Conservation (phyloP, 2,888 invertebrate species). For the Lepidonotus clava region DNA sequence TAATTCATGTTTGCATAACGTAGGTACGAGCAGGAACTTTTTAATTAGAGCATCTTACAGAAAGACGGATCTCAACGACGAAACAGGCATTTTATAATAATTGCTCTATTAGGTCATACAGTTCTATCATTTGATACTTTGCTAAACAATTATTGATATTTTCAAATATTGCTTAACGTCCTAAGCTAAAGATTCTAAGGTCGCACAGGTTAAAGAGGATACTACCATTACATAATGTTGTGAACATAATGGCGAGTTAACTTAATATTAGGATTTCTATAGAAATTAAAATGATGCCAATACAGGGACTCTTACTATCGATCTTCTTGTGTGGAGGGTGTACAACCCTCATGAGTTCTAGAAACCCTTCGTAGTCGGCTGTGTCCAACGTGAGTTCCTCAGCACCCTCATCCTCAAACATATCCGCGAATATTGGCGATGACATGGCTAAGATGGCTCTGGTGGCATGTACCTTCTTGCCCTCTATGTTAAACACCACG, state of each 20-base stretch:
- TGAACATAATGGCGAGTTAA: not conserved
- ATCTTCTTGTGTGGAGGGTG: conserved; percentile 30
- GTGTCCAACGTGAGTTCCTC: conserved; percentile 7
- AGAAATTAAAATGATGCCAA: not conserved
- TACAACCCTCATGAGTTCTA: conserved; percentile 27
- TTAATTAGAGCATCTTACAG: too few relatives aligned
- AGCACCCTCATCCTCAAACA: conserved; percentile 10
- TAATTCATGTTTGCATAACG: too few relatives aligned
- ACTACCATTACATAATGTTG: too few relatives aligned
- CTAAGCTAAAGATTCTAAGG: too few relatives aligned
- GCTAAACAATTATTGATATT: too few relatives aligned
- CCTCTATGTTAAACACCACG: conserved; percentile 2
- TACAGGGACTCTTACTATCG: not conserved
- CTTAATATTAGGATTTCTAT: not conserved
- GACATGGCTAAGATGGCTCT: conserved; percentile 8
- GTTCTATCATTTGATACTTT: too few relatives aligned
- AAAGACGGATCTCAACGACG: too few relatives aligned
- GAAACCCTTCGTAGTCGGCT: conserved; percentile 21
- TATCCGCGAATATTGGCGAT: conserved; percentile 13
- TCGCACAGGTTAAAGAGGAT: too few relatives aligned
- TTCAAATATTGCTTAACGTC: too few relatives aligned
- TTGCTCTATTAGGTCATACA: too few relatives aligned
- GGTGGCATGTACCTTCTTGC: conserved; percentile 11
- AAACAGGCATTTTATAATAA: too few relatives aligned
- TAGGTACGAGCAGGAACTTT: too few relatives aligned